A percentile compares a stretch with the other conserved stretches of the same genome.
These are phyloP conservation scores for Hecatera dysodea DNA, from an alignment of 2,888 invertebrate genomes.

Conservation along the genomic window DNA sequence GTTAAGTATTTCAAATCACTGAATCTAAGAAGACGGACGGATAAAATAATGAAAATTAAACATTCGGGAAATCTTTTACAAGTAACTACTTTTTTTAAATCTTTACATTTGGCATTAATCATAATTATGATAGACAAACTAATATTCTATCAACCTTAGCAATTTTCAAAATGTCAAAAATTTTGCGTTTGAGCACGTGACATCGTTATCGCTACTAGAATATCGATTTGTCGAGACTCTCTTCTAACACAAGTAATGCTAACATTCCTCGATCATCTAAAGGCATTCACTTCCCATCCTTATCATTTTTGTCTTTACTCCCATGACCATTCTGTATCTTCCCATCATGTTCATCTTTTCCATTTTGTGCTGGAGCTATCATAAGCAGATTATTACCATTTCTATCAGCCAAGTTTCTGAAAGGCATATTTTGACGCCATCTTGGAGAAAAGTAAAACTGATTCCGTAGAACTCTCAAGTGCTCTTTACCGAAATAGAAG, in stretches of 20 bases:
- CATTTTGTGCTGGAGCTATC: slow-evolving; percentile 91
- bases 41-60: slow-evolving; percentile 4
- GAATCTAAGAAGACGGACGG: slow-evolving; percentile 37
- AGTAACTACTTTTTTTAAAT: not conserved
- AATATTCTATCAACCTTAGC: too few relatives aligned
- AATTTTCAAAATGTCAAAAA: too few relatives aligned
- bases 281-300: slow-evolving; percentile 62
- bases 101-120: not conserved
- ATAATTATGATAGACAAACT: too few relatives aligned
- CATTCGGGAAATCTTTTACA: not conserved
- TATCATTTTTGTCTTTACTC: slow-evolving; percentile 66
- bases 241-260: not conserved
- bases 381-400: slow-evolving; percentile 93
- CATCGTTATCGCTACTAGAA: not conserved
- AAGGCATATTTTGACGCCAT: slow-evolving; percentile 87
- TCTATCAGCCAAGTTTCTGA: slow-evolving; percentile 88
- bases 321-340: slow-evolving; percentile 63
- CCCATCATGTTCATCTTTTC: slow-evolving; percentile 75
- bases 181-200: too few relatives aligned
- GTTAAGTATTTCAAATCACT: not conserved
- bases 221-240: not conserved
- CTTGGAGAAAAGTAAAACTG: slow-evolving; percentile 84
- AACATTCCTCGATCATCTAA: not conserved
- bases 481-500: slow-evolving; percentile 82
- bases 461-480: slow-evolving; percentile 80